phyloP scores from a whole-genome alignment of 2,113 vertebrate genomes.

The Bettongia penicillata region DNA sequence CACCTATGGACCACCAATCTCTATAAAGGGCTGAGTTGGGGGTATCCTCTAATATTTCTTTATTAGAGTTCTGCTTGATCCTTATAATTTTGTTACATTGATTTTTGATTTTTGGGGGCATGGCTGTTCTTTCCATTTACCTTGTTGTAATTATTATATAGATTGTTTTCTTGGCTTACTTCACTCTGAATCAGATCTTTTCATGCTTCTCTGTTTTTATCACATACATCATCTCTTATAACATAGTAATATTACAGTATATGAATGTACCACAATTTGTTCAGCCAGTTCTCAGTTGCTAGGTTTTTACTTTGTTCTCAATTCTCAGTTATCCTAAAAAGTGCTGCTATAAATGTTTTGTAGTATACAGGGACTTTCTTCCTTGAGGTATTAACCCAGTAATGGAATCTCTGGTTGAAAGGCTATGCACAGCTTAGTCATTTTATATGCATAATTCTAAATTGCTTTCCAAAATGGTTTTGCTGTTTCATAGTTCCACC shows the following conservation, averaged over 20 bases:
- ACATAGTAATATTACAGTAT: neutral
- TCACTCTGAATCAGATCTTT: neutral
- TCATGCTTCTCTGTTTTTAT: neutral
- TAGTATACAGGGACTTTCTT: neutral
- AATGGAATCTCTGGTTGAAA: neutral
- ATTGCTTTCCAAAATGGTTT: neutral
- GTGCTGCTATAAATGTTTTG: neutral
- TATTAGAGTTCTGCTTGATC: neutral
- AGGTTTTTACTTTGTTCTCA: neutral
- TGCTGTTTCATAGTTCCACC: neutral
- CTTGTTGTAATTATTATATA: neutral
- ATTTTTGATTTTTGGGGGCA: neutral
- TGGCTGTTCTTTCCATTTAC: neutral
- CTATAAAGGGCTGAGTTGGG: neutral
- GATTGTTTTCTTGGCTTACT: neutral
- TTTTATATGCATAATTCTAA: neutral
- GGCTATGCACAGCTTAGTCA: neutral
- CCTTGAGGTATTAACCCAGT: neutral
- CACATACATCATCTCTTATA: neutral
- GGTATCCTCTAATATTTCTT: neutral
- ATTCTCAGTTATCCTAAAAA: neutral
- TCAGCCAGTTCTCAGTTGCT: neutral
- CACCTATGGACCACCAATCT: neutral
- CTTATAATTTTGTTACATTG: neutral
- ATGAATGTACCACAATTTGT: neutral